Conservation (phyloP, 2,797 vertebrate genomes). For the Melanotaenia maccullochi region DNA sequence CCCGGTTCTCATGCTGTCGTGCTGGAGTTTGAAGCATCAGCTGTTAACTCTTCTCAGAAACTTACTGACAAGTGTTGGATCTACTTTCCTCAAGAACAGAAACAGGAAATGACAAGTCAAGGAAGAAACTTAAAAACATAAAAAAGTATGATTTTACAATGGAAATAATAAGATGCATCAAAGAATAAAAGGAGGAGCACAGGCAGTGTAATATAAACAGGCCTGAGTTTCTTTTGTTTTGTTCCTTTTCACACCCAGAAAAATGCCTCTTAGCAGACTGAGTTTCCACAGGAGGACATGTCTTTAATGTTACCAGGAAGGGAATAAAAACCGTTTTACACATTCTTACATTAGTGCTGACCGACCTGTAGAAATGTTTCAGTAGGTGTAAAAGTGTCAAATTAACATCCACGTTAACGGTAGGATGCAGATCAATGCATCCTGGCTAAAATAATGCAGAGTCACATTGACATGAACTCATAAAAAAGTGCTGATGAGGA, state of each 20-base stretch:
- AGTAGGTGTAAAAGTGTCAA: neutral
- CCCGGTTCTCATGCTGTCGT: neutral
- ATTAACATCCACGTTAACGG: neutral
- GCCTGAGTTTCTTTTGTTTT: no score
- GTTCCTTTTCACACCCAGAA: no score
- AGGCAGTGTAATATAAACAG: neutral
- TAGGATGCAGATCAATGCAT: no score
- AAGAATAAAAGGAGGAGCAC: neutral
- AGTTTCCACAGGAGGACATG: neutral
- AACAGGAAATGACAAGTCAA: neutral
- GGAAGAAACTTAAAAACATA: neutral
- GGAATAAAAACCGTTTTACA: neutral
- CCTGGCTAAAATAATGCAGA: neutral
- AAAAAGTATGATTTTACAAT: neutral
- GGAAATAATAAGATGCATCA: neutral
- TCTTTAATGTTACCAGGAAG: neutral
- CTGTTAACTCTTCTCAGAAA: neutral
- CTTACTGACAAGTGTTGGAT: slow-evolving; percentile 5
- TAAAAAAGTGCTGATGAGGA: slow-evolving; percentile 9
- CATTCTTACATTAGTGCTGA: neutral
- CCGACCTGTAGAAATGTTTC: neutral
- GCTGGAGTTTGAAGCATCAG: neutral
- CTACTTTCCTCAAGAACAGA: neutral
- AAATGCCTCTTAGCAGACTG: no score
- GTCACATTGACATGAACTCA: slow-evolving; percentile 14